phyloP scores from a whole-genome alignment of 1,140 invertebrate genomes.

The Acromyrmex charruanus region DNA sequence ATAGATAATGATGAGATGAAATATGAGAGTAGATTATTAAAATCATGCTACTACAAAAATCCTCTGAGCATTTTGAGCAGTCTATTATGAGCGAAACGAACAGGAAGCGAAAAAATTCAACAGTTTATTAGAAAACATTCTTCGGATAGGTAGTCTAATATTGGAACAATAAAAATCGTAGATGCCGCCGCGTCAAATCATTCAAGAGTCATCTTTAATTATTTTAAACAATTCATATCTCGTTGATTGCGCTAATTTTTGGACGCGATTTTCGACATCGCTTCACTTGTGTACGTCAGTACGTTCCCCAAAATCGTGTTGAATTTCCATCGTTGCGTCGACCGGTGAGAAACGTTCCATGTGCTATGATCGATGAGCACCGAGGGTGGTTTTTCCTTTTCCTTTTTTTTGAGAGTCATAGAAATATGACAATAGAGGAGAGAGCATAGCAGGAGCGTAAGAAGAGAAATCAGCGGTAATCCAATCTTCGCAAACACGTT shows the following conservation, averaged over 20 bases:
- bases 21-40: not conserved
- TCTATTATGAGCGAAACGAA: no score
- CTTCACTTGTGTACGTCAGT: not conserved
- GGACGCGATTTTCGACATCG: not conserved
- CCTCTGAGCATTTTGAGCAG: not conserved
- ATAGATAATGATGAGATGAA: not conserved
- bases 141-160: not conserved
- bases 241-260: not conserved
- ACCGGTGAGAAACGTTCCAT: conserved; percentile 33
- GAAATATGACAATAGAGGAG: not conserved
- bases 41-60: not conserved
- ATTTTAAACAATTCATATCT: conserved; percentile 3
- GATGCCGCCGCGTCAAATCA: not conserved
- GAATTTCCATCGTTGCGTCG: not conserved
- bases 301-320: not conserved
- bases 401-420: conserved; percentile 18
- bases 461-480: conserved; percentile 29
- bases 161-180: not conserved
- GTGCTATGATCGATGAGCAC: conserved; percentile 33
- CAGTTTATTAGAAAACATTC: not conserved
- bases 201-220: not conserved
- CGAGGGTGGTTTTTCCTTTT: not conserved
- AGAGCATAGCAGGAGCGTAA: not conserved
- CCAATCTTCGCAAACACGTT: conserved; percentile 35
- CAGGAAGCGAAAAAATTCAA: conserved; percentile 9